These are phyloP conservation scores for Pseudochirops corinnae DNA, from an alignment of 2,797 vertebrate genomes.

Conservation along the genomic window DNA sequence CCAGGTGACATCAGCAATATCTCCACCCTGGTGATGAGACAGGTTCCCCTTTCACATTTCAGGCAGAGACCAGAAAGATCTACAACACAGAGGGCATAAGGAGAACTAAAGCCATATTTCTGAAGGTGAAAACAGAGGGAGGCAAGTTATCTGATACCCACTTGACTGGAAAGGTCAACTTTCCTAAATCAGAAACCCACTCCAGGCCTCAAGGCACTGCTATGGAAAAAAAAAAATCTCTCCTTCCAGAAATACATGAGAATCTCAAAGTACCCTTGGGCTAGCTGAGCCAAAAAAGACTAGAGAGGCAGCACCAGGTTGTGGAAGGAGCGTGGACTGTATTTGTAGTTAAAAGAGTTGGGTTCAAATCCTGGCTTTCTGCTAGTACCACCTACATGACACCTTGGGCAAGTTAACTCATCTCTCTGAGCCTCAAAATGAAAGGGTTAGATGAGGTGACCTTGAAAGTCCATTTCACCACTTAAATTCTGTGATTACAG, in stretches of 20 bases:
- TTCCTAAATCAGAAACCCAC: not conserved
- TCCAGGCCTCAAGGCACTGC: slow-evolving; percentile 14
- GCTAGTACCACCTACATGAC: not conserved
- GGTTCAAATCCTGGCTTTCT: not conserved
- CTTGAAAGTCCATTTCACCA: not conserved
- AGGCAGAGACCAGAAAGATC: not conserved
- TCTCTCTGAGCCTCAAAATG: not conserved
- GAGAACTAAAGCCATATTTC: not conserved
- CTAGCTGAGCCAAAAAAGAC: not conserved
- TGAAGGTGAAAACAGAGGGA: not conserved
- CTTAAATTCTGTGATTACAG: not conserved
- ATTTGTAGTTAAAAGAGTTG: not conserved
- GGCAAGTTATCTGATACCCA: not conserved
- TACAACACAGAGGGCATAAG: not conserved
- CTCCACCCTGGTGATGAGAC: not conserved
- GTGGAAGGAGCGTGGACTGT: too few relatives aligned
- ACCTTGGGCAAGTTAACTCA: not conserved
- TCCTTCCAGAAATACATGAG: not conserved
- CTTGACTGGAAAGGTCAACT: not conserved
- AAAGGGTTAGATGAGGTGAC: not conserved
- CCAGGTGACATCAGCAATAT: not conserved
- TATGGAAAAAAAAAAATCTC: slow-evolving; percentile 4
- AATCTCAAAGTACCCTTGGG: not conserved
- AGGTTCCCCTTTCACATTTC: not conserved
- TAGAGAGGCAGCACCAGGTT: not conserved